A percentile compares a stretch with the other conserved stretches of the same genome.
Evolutionary conservation across 1,140 invertebrate genomes (phyloP).

Genomic region (Drosophila nigrodunni): DNA sequence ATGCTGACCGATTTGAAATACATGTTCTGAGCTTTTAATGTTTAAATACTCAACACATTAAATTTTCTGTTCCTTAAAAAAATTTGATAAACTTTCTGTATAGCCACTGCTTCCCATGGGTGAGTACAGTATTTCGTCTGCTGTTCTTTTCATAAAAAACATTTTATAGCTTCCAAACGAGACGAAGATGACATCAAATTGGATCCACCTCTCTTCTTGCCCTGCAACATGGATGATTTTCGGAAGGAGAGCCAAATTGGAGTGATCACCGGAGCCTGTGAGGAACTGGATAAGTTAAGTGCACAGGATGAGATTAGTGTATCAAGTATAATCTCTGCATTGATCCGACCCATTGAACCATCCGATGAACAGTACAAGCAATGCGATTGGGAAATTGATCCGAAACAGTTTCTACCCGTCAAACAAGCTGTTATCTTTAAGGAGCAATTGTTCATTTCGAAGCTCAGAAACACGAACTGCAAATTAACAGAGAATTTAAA

Average conservation of each 20-base stretch:
- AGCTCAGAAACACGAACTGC: conserved; percentile 63
- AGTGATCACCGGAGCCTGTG: conserved; percentile 33
- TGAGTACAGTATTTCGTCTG: background rate
- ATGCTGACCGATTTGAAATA: background rate
- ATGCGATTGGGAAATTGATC: conserved; percentile 66
- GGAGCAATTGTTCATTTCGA: conserved; percentile 70
- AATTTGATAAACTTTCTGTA: background rate
- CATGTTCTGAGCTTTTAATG: background rate
- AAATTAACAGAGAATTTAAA: conserved; percentile 68
- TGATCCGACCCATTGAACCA: conserved; percentile 60
- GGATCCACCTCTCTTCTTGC: conserved; percentile 64
- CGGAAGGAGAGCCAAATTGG: conserved; percentile 37
- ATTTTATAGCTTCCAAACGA: background rate
- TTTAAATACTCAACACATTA: conserved; percentile 4
- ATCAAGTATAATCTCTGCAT: conserved; percentile 73
- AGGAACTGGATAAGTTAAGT: conserved; percentile 52
- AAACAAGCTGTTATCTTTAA: conserved; percentile 66
- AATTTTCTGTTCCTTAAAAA: background rate
- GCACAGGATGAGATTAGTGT: conserved; percentile 79
- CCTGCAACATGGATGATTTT: conserved; percentile 51
- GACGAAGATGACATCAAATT: conserved; percentile 4
- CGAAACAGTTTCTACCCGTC: conserved; percentile 65
- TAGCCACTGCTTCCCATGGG: conserved; percentile 2
- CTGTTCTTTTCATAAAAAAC: background rate
- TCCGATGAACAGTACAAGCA: conserved; percentile 50